phyloP scores from a whole-genome alignment of 53 echinoderm and acorn worm species.

The Echinometra lucunter region DNA sequence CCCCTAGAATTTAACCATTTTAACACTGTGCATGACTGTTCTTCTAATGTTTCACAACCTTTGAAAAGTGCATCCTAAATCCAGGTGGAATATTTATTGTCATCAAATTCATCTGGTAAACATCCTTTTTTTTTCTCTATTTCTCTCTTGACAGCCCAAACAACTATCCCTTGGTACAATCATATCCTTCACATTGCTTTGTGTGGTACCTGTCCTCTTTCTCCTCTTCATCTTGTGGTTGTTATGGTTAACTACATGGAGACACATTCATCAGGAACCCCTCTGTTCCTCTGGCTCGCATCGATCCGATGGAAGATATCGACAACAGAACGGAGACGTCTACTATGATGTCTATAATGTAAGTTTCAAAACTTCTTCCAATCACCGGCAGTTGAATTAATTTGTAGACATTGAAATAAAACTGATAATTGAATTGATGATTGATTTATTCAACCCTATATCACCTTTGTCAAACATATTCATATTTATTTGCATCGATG shows the following conservation, averaged over 20 bases:
- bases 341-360: slow-evolving; percentile 75
- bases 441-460: too few relatives aligned
- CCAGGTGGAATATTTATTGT: too few relatives aligned
- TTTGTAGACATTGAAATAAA: too few relatives aligned
- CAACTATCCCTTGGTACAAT: slow-evolving; percentile 74
- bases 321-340: slow-evolving; percentile 69
- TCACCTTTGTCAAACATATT: too few relatives aligned
- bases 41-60: too few relatives aligned
- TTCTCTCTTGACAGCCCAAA: slow-evolving; percentile 65
- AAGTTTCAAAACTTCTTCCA: too few relatives aligned
- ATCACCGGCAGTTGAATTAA: too few relatives aligned
- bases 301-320: slow-evolving; percentile 53
- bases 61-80: too few relatives aligned
- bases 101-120: neutral
- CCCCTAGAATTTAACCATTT: too few relatives aligned
- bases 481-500: too few relatives aligned
- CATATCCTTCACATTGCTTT: slow-evolving; percentile 58
- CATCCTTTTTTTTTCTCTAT: neutral
- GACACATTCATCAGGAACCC: slow-evolving; percentile 78
- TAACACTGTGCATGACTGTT: too few relatives aligned
- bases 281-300: slow-evolving; percentile 29
- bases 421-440: too few relatives aligned
- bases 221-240: slow-evolving; percentile 69
- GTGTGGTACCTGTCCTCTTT: slow-evolving; percentile 68
- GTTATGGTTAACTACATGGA: slow-evolving; percentile 88